Percentiles rank a stretch among this genome's conserved stretches.
These are phyloP conservation scores for Amphibalanus amphitrite DNA, from an alignment of 1,140 invertebrate genomes.

Conservation along the genomic window DNA sequence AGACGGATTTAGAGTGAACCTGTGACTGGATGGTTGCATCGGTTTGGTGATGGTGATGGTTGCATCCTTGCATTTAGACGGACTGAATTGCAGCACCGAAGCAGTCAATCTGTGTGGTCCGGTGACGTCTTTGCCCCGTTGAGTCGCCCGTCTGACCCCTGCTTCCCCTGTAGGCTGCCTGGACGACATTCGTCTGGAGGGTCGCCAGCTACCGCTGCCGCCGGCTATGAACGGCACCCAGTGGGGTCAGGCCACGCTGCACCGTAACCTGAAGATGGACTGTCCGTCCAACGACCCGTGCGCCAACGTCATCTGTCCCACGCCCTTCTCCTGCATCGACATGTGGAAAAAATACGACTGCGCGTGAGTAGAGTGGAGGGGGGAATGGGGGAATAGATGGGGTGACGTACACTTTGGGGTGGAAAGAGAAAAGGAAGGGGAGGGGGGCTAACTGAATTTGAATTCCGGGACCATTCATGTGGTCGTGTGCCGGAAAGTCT, in stretches of 20 bases:
- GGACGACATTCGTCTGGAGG: conserved; percentile 71
- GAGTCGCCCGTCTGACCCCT: conserved; percentile 1
- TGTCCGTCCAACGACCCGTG: conserved; percentile 90
- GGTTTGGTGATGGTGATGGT: not conserved
- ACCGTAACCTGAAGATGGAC: conserved; percentile 66
- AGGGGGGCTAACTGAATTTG: too few species aligned
- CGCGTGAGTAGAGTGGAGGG: conserved; percentile 91
- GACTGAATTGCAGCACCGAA: not conserved
- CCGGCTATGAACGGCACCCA: conserved; percentile 86
- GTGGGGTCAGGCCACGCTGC: conserved; percentile 85
- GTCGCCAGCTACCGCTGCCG: conserved; percentile 73
- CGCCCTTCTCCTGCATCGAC: conserved; percentile 89
- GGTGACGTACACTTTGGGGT: too few species aligned
- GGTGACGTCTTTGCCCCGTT: too few species aligned
- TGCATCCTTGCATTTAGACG: too few species aligned
- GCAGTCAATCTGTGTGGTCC: too few species aligned
- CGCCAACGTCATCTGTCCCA: conserved; percentile 70
- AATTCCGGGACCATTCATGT: too few species aligned
- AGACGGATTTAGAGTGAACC: too few species aligned
- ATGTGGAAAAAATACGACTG: conserved; percentile 93
- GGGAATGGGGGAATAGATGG: too few species aligned
- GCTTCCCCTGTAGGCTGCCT: conserved; percentile 47
- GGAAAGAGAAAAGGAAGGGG: too few species aligned
- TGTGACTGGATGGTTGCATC: too few species aligned
- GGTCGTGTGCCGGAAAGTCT: too few species aligned